Conservation (phyloP, 2,113 vertebrate species). For the Campylomormyrus tamandua region DNA sequence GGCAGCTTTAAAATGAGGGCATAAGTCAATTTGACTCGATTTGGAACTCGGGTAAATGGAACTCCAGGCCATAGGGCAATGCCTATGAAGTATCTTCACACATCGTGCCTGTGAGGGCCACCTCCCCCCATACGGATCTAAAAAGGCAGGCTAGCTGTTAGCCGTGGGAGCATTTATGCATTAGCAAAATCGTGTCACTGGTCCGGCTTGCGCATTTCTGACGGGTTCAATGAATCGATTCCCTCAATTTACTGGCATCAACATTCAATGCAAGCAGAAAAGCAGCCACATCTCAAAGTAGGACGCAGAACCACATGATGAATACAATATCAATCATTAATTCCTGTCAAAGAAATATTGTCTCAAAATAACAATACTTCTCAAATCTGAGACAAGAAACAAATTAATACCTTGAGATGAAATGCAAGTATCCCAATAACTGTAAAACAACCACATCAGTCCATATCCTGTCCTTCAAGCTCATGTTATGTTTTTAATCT, state of each 20-base stretch:
- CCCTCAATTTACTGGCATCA: not conserved
- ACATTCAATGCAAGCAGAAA: not conserved
- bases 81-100: slow-evolving; percentile 3
- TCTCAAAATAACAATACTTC: not conserved
- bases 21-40: slow-evolving; percentile 48
- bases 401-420: not conserved
- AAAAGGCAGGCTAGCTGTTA: not conserved
- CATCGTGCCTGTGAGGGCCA: not conserved
- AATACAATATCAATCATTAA: not conserved
- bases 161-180: not conserved
- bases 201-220: not conserved
- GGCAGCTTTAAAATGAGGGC: slow-evolving; percentile 65
- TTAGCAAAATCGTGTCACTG: not conserved
- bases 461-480: not conserved
- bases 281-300: not conserved
- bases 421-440: not conserved
- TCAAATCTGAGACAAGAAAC: not conserved
- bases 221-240: not conserved
- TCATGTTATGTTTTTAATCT: not conserved
- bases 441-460: not conserved
- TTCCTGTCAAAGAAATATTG: not conserved
- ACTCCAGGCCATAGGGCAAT: not conserved
- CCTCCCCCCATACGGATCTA: not conserved
- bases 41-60: slow-evolving; percentile 8
- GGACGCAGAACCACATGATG: not conserved